Conservation (phyloP, 1,140 invertebrate species). For the Lordiphosa clarofinis region DNA sequence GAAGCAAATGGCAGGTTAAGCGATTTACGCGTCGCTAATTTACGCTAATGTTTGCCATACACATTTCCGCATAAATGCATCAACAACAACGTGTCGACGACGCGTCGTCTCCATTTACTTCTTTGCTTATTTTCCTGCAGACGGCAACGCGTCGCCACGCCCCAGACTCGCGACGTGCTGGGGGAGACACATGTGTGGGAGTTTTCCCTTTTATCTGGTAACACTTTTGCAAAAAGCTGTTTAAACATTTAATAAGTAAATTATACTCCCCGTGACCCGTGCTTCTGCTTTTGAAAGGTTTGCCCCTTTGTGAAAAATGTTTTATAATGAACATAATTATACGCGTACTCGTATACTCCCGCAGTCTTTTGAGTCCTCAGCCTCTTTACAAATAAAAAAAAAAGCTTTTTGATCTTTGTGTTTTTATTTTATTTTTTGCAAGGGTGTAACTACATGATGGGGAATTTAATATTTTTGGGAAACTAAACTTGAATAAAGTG, state of each 20-base stretch:
- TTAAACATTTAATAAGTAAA: constrained; percentile 73
- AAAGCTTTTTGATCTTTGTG: constrained; percentile 19
- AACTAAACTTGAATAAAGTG: too few relatives aligned
- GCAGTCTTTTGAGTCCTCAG: constrained; percentile 9
- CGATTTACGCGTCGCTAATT: constrained; percentile 75
- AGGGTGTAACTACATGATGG: too few relatives aligned
- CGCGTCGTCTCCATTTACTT: neutral
- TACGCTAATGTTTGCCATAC: constrained; percentile 72
- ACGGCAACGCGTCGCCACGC: too few relatives aligned
- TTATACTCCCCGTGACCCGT: constrained; percentile 35
- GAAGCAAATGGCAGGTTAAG: constrained; percentile 41
- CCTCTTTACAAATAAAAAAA: constrained; percentile 5
- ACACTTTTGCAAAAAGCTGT: constrained; percentile 50
- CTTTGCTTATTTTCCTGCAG: neutral
- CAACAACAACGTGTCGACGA: constrained; percentile 36
- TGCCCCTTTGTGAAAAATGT: constrained; percentile 31
- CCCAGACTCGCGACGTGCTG: constrained; percentile 2
- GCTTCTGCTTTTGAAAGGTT: constrained; percentile 15
- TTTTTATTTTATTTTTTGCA: too few relatives aligned
- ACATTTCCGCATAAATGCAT: constrained; percentile 70
- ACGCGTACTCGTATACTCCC: constrained; percentile 5
- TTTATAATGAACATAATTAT: constrained; percentile 69
- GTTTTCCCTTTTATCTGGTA: constrained; percentile 31
- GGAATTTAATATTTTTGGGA: too few relatives aligned
- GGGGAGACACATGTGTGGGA: constrained; percentile 35